Base-by-base conservation (phyloP, 2,113 vertebrate species). In the Eubucco bourcierii region DNA sequence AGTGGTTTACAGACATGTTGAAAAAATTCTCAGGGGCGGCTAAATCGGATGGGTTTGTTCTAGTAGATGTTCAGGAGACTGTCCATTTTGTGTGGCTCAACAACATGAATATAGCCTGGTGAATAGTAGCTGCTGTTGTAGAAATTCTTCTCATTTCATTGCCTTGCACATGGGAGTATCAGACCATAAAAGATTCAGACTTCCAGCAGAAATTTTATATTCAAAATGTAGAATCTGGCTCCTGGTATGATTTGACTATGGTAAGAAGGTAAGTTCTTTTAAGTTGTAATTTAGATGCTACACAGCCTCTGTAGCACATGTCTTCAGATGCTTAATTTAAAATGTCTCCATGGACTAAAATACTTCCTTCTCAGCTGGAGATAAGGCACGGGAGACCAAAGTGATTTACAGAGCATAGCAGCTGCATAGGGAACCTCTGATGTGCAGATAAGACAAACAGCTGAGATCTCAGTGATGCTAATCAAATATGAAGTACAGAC, bases 41-140 rank as follows among this genome's bases (percentile, higher is more conserved):
- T 87, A 7, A 1, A 6, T 82, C 46, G 14, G 55, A 15, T 16
- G 4, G 24, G 10, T 2, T 15, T 15, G 82, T 16, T 4, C 3
- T 24, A 61, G 47, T 24, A 75, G 21, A 12, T 3, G 3, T 3
- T 9, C 0, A 0, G 10, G 47, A 60, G 3, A 6, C 29, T 72
- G 29, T 47, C 6, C 2, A 5, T 11, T 33, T 76, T 0, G 0
- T 18, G 10, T 67, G 12, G 21, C 37, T 78, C 39, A 68, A 12
- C 6, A 73, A 18, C 24, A 27, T 0, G 1, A n/a, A 19, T 34
- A 13, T 9, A 68, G 28, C 8, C 15, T 75, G 16, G 5, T 44
- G 33, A 28, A 8, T 47, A 21, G n/a, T 60, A 6, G 12, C 27
- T 87, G n/a, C 50, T 61, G 12, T 44, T 64, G 10, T 1, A 86